These are phyloP conservation scores for Neelides folsomi DNA, from an alignment of 2,888 invertebrate species.

Conservation along the genomic window DNA sequence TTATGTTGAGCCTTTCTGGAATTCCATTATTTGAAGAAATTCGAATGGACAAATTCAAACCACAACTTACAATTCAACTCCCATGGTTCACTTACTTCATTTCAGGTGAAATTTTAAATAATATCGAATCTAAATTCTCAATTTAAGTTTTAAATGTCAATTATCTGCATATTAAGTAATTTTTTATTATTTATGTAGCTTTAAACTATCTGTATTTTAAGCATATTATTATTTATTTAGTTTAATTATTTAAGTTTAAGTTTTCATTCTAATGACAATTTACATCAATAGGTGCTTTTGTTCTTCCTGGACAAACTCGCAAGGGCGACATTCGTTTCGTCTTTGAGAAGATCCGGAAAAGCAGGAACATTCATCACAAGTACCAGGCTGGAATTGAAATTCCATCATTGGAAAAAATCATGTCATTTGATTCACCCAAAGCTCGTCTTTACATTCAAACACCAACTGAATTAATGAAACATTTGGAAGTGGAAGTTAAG, in stretches of 20 bases:
- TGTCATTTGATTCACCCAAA: slow-evolving; percentile 15
- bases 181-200: no score
- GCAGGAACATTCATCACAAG: neutral
- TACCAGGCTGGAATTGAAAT: slow-evolving; percentile 16
- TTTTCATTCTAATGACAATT: no score
- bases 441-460: slow-evolving; percentile 7
- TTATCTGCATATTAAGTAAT: no score
- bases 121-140: no score
- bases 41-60: slow-evolving; percentile 8
- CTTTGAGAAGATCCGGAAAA: slow-evolving; percentile 5
- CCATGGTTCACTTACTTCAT: slow-evolving; percentile 23
- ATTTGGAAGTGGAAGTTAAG: slow-evolving; percentile 22
- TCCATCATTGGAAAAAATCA: slow-evolving; percentile 17
- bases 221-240: no score
- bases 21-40: slow-evolving; percentile 14
- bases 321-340: slow-evolving; percentile 16
- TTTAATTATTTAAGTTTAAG: no score
- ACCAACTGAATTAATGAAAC: slow-evolving; percentile 9
- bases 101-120: slow-evolving; percentile 15
- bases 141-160: no score
- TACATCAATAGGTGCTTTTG: slow-evolving; percentile 18
- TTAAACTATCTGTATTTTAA: no score
- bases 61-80: slow-evolving; percentile 20
- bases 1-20: slow-evolving; percentile 19
- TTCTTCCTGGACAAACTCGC: slow-evolving; percentile 10